phyloP scores from a whole-genome alignment of 2,888 invertebrate species.

The Leptarthrus brevirostris region DNA sequence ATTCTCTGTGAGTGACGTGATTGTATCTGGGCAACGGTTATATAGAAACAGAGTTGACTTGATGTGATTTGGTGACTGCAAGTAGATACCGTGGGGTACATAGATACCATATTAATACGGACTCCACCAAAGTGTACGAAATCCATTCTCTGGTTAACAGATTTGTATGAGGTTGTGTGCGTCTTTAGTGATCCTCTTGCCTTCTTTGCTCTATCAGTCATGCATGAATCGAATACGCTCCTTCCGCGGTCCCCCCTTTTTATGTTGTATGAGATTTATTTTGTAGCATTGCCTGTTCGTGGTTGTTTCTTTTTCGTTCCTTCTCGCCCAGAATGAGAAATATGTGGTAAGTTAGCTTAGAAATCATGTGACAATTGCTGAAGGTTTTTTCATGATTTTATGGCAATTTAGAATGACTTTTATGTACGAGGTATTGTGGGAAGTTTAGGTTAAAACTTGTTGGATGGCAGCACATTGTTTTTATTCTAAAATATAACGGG shows the following conservation, averaged over 20 bases:
- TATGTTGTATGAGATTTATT: background rate
- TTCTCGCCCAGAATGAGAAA: background rate
- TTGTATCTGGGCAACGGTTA: no score
- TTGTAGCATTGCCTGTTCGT: background rate
- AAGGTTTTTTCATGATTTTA: background rate
- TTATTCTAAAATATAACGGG: no score
- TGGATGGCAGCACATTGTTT: no score
- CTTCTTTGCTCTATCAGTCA: conserved; percentile 44
- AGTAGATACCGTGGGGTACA: no score
- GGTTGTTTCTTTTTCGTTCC: background rate
- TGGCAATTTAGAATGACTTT: background rate
- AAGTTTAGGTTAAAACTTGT: no score
- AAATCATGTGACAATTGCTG: background rate
- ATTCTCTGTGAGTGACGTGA: conserved; percentile 11
- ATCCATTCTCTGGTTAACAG: conserved; percentile 25
- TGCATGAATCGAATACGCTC: conserved; percentile 32
- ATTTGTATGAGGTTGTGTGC: background rate
- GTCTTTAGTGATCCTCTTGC: background rate
- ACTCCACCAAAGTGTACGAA: background rate
- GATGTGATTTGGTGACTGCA: no score
- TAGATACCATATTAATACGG: no score
- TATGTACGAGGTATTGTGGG: no score
- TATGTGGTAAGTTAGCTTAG: background rate
- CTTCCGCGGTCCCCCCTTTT: conserved; percentile 6
- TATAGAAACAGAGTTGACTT: no score